Percentiles rank a stretch among this genome's conserved stretches.
Conservation (phyloP, 2,797 vertebrate species). For the Acridotheres tristis region DNA sequence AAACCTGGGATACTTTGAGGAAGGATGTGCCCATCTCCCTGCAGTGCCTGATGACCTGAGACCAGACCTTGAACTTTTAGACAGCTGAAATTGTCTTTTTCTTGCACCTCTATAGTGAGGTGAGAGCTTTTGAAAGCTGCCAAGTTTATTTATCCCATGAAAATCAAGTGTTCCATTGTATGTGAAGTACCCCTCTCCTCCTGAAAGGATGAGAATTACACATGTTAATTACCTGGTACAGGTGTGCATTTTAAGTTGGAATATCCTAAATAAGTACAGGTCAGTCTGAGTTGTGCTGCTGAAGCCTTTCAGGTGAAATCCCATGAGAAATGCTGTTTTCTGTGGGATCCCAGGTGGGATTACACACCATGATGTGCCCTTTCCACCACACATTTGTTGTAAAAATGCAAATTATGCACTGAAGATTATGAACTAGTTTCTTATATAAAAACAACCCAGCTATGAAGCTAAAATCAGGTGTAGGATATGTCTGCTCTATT, state of each 20-base stretch:
- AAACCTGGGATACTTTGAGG: neutral
- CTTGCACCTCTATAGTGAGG: neutral
- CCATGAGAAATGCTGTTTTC: neutral
- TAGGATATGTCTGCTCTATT: neutral
- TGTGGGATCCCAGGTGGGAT: neutral
- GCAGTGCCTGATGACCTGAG: neutral
- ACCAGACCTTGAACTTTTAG: neutral
- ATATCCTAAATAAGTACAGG: neutral
- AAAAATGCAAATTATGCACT: neutral
- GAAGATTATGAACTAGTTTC: neutral
- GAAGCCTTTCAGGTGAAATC: neutral
- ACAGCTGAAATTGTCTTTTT: neutral
- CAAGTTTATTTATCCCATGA: neutral
- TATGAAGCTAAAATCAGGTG: neutral
- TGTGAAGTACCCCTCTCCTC: neutral
- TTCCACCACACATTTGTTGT: neutral
- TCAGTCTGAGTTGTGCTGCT: neutral
- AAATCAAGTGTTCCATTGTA: neutral
- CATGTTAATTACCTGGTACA: neutral
- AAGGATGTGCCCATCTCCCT: neutral
- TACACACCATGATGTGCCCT: neutral
- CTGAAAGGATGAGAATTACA: neutral
- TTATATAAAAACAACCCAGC: neutral
- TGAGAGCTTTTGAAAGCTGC: neutral
- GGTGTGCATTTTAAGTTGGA: neutral